These are phyloP conservation scores for Speoplatyrhinus poulsoni DNA, from an alignment of 2,113 vertebrate species.

Conservation along the genomic window DNA sequence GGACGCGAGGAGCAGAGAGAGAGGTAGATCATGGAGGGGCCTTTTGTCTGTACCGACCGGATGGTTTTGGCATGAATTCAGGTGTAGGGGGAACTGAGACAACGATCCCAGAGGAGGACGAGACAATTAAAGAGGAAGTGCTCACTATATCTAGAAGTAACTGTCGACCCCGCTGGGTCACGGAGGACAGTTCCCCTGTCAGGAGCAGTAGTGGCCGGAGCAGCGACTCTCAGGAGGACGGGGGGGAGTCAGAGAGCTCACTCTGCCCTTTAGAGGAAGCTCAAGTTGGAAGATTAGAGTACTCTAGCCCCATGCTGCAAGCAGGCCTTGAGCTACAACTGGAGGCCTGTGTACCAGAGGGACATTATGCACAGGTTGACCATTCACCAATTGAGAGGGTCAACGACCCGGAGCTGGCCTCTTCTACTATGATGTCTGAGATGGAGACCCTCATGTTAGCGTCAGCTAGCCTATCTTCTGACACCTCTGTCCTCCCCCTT, in stretches of 20 bases:
- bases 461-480: constrained; percentile 56
- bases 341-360: constrained; percentile 68
- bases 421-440: constrained; percentile 61
- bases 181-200: constrained; percentile 59
- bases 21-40: constrained; percentile 63
- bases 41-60: constrained; percentile 54
- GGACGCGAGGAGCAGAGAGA: constrained; percentile 53
- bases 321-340: constrained; percentile 67
- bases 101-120: constrained; percentile 59
- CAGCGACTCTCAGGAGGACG: constrained; percentile 72
- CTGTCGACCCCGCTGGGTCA: constrained; percentile 70
- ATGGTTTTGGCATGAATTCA: constrained; percentile 49
- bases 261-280: constrained; percentile 54
- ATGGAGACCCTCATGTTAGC: constrained; percentile 68
- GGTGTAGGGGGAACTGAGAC: constrained; percentile 47
- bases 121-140: constrained; percentile 52
- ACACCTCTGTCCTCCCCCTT: constrained; percentile 55
- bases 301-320: constrained; percentile 42
- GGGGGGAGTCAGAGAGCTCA: constrained; percentile 65
- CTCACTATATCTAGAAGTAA: constrained; percentile 58
- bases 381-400: constrained; percentile 34
- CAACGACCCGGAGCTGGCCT: constrained; percentile 51
- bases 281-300: constrained; percentile 25
- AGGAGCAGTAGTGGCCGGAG: constrained; percentile 71
- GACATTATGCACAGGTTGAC: constrained; percentile 56